Evolutionary conservation across 30 jellyfish, hydroid and myxozoan genomes (phyloP), one percentile per base, ranked within the genome.

Genomic region (Turritopsis rubra): DNA sequence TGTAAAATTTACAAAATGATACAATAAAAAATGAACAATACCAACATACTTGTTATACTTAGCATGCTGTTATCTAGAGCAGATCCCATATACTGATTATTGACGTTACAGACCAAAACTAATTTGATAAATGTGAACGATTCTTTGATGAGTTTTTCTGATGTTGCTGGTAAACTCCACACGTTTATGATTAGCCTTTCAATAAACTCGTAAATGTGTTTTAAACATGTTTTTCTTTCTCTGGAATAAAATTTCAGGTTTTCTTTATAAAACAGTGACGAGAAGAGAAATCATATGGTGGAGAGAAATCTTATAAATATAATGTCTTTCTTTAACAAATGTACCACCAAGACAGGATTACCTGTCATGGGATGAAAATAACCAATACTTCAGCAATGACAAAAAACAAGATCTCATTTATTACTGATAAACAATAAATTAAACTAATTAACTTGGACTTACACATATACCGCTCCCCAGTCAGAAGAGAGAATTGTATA

Each of bases 121-220:
- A 29, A 29, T 60, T 80, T 80, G 22, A 80, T 52, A 52, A 80
- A 80, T 29, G 18, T 52, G 21, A 80, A 30, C 21, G 82, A 80
- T 52, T 53, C 41, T 5, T 28, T 29, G 28, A 80, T 70, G 53
- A 80, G 65, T 3, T 60, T 29, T 21, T 30, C 26, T 24, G 78
- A 53, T 22, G 81, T 22, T 21, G 87, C 52, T 16, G 87, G 87
- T 80, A 80, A 3, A 25, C 41, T 16, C 82, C 87, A 80, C 13
- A 80, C 27, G 60, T 52, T 65, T 18, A 8, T 53, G 53, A 80
- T 25, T 52, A 80, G 8, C 17, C 16, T 26, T 1, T 53, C 60
- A 27, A 52, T 53, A 26, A 80, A 52, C 17, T 19, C 19, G 28
- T 20, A 5, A 24, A 30, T 16, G 28, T 16, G 66, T 29, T 77